Evolutionary conservation across 1,140 invertebrate species (phyloP).

Genomic region (Drosophila gunungcola): DNA sequence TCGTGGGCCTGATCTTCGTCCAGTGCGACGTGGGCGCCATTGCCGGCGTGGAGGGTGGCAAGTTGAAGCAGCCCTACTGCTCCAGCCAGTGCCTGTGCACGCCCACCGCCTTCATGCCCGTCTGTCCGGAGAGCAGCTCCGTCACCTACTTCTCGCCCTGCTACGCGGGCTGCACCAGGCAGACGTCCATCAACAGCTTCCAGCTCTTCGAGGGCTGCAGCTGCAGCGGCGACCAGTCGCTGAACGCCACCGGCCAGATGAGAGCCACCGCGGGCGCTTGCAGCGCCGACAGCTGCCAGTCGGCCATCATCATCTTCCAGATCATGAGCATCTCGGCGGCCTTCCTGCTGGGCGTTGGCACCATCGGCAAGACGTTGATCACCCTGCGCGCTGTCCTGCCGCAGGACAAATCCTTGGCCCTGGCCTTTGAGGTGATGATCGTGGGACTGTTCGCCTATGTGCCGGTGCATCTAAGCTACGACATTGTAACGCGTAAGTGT

Average conservation of each 20-base stretch:
- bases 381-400: conserved; percentile 85
- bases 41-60: conserved; percentile 84
- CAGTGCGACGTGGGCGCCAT: conserved; percentile 86
- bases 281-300: conserved; percentile 85
- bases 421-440: conserved; percentile 86
- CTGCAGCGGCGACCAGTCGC: conserved; percentile 83
- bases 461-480: conserved; percentile 86
- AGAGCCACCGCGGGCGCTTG: conserved; percentile 86
- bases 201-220: conserved; percentile 86
- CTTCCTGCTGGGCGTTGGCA: conserved; percentile 84
- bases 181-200: conserved; percentile 80
- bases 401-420: conserved; percentile 87
- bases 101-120: conserved; percentile 87
- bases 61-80: conserved; percentile 86
- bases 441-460: conserved; percentile 86
- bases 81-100: conserved; percentile 88
- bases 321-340: conserved; percentile 83
- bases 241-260: conserved; percentile 24
- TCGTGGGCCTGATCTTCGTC: conserved; percentile 87
- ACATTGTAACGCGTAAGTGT: conserved; percentile 85
- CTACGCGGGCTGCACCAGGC: conserved; percentile 88
- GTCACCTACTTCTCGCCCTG: conserved; percentile 89
- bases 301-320: conserved; percentile 86
- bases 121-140: conserved; percentile 87
- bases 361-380: conserved; percentile 87